Evolutionary conservation across 1,140 invertebrate species (phyloP).

Genomic region (Micrasema minimum): DNA sequence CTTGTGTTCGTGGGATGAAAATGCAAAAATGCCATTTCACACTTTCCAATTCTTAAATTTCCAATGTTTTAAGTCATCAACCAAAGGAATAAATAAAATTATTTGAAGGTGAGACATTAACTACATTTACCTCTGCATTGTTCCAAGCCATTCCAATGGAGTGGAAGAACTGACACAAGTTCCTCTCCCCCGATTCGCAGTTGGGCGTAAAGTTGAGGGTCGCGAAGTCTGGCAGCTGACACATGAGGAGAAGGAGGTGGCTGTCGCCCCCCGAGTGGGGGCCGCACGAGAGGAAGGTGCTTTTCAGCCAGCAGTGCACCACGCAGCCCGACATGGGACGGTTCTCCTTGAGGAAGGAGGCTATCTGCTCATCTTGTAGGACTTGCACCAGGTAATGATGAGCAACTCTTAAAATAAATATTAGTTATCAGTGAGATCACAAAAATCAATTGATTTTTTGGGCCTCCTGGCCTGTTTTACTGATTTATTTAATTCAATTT

Average conservation of each 20-base stretch:
- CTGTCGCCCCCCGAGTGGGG: slow-evolving; percentile 36
- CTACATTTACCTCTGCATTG: slow-evolving; percentile 40
- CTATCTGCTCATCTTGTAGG: slow-evolving; percentile 49
- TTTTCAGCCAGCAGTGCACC: slow-evolving; percentile 49
- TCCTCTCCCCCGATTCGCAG: slow-evolving; percentile 35
- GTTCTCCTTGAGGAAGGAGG: slow-evolving; percentile 35
- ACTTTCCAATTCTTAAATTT: too few species aligned
- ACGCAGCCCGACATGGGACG: slow-evolving; percentile 27
- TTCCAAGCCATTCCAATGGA: slow-evolving; percentile 44
- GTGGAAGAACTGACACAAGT: slow-evolving; percentile 49
- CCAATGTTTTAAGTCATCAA: not conserved
- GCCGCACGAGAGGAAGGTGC: slow-evolving; percentile 38
- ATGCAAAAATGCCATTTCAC: too few species aligned
- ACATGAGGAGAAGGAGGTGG: slow-evolving; percentile 46
- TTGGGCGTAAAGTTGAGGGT: slow-evolving; percentile 44
- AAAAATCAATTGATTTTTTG: too few species aligned
- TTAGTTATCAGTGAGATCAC: too few species aligned
- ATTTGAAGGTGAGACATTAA: not conserved
- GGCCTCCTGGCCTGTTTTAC: too few species aligned
- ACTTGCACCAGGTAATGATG: slow-evolving; percentile 44
- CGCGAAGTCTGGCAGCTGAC: slow-evolving; percentile 44
- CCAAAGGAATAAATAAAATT: not conserved
- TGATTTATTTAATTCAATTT: too few species aligned
- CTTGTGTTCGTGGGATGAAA: too few species aligned
- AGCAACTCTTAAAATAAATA: too few species aligned